These are phyloP conservation scores for Oithona nana DNA, from an alignment of 2,888 invertebrate genomes.

Conservation along the genomic window DNA sequence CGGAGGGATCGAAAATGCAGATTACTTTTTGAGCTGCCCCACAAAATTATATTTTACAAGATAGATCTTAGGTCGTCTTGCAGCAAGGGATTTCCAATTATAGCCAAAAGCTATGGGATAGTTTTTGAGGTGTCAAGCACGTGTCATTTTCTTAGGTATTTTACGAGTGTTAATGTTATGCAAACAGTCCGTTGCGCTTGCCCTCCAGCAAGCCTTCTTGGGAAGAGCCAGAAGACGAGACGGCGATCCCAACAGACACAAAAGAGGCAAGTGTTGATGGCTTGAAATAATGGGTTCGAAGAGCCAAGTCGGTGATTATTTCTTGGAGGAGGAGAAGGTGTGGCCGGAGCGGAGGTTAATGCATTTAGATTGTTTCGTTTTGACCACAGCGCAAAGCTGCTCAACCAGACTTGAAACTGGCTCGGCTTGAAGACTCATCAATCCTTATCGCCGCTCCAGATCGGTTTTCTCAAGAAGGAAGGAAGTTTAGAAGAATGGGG, in stretches of 20 bases:
- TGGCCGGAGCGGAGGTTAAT: neutral
- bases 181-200: neutral
- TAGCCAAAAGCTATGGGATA: too few species aligned
- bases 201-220: neutral
- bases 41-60: too few species aligned
- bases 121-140: neutral
- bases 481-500: neutral
- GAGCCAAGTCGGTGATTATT: neutral
- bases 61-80: too few species aligned
- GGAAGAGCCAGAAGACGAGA: neutral
- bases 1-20: too few species aligned
- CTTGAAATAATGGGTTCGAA: neutral
- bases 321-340: neutral
- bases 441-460: neutral
- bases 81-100: too few species aligned
- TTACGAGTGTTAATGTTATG: neutral
- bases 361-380: neutral
- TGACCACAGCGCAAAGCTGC: too few species aligned
- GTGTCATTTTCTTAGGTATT: neutral
- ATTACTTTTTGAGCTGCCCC: too few species aligned
- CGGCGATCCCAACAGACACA: too few species aligned
- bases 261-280: neutral
- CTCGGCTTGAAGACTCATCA: neutral
- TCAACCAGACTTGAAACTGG: too few species aligned
- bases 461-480: neutral